Conservation (phyloP, 2,888 invertebrate species). For the Lasioglossum malachurum region DNA sequence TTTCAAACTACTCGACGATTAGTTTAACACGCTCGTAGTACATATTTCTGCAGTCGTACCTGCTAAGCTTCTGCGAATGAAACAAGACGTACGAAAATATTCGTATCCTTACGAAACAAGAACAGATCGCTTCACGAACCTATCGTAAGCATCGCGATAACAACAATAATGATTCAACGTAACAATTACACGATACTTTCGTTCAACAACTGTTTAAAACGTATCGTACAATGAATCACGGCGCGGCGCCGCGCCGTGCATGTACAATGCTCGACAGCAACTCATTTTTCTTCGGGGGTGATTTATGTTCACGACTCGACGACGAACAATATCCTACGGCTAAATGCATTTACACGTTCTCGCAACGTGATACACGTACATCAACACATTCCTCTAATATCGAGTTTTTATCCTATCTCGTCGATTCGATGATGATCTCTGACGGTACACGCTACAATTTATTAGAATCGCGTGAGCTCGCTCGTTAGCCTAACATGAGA, state of each 20-base stretch:
- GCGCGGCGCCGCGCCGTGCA: neutral
- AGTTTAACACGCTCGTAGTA: neutral
- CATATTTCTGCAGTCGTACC: neutral
- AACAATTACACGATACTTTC: neutral
- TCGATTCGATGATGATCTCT: constrained; percentile 24
- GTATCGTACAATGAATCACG: neutral
- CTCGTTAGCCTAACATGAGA: constrained; percentile 5
- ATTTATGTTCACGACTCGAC: constrained; percentile 32
- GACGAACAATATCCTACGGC: constrained; percentile 35
- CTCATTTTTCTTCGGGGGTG: constrained; percentile 24
- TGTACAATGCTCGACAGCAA: neutral
- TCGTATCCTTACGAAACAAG: neutral
- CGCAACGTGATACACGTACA: constrained; percentile 35
- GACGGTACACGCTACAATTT: constrained; percentile 18
- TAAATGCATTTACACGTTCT: constrained; percentile 33
- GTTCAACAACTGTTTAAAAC: neutral
- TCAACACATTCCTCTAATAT: constrained; percentile 57
- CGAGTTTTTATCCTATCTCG: constrained; percentile 31
- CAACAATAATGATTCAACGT: neutral
- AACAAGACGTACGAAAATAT: neutral
- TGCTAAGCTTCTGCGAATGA: neutral
- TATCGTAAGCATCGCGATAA: neutral
- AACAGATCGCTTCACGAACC: neutral
- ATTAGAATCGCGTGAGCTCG: neutral
- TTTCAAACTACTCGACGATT: neutral